Base-by-base conservation (phyloP, 2,888 invertebrate genomes). In the Galerucella calmariensis region DNA sequence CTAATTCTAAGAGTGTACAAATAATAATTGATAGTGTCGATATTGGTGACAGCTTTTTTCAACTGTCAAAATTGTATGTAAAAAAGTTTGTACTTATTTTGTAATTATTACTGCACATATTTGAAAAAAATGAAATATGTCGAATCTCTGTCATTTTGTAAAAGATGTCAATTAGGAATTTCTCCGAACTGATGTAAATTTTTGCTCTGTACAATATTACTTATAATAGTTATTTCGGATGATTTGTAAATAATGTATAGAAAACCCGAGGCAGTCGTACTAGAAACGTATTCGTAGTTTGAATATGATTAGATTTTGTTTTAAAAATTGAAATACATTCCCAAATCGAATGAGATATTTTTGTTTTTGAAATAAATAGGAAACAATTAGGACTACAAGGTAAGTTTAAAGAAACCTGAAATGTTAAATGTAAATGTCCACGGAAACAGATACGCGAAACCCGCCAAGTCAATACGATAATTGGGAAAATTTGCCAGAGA, bases 151-250 rank as follows among this genome's bases (percentile, higher is more conserved):
- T 75, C 70, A 67, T 78, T 75, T 77, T 77, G 76, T 76, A 78
- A 78, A 77, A 77, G 75, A 73, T 77, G 75, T 76, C 76, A 76
- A 76, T 77, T 78, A 75, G 65, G 72, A 75, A 67, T 75, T 73
- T 73, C 70, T 72, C 71, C 66, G 78, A 77, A 77, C 78, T 76
- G 78, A 78, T 79, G 77, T 76, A 79, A 74, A 77, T 79, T 77
- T 79, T 79, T 77, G 78, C 78, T 78, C 75, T 76, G 71, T 74
- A 75, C 66, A 75, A 74, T 67, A 72, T 16, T 66, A 41, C 35
- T 41, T 41, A 41, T 41, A 41, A 74, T 72, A 69, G 71, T 69
- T 72, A 65, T 75, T 76, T 70, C 72, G 72, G 72, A 76, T 71
- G 72, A 72, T 75, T 72, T 79, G 79, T 79, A 79, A 58, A 79